Base-by-base conservation (phyloP, 2,888 invertebrate species). In the Caenorhabditis sp. region DNA sequence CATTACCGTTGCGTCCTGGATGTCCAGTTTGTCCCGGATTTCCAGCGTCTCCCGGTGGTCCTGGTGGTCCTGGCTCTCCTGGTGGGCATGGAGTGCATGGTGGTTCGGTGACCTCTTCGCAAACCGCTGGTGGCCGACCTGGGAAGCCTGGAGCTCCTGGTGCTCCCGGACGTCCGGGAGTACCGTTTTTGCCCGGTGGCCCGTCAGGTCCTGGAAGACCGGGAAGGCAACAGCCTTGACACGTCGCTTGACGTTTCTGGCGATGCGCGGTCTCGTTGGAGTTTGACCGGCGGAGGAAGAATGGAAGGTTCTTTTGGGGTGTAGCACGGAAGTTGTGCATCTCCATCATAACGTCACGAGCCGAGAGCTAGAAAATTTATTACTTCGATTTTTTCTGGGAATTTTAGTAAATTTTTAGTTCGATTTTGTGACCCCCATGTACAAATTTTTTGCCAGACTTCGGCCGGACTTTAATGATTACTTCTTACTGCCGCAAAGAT, bases 71-170 rank as follows among this genome's bases (percentile, higher is more conserved):
- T 52, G 85, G 82, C 72, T 85, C 86, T 67, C 87, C 87, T 21
- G 87, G 85, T 52, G 87, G 85, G 67, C 87, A 87, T 14, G 87
- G 84, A 5, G 76, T 81, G 82, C 87, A 87, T 23, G 87, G 87
- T 8, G 87, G 87, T 59, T 84, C 85, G 53, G 87, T 87, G 61
- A 86, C 78, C 70, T 86, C 84, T 66, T 85, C 85, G 61, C 87
- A 86, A 43, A 86, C 72, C 61, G 87, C 87, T 75, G 87, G 87
- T 38, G 86, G 85, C 21, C 85, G 61, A 66, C 87, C 87, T 14
- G 87, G 87, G 80, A 87, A 87, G 52, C 87, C 87, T 10, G 84
- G 84, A 3, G 84, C 83, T 66, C 86, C 86, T 52, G 86, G 85
- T 38, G 85, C 85, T 61, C 86, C 86, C n/a, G 86, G 86, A n/a